Evolutionary conservation across 2,888 invertebrate genomes (phyloP).

Genomic region (Pyrrhia umbra): DNA sequence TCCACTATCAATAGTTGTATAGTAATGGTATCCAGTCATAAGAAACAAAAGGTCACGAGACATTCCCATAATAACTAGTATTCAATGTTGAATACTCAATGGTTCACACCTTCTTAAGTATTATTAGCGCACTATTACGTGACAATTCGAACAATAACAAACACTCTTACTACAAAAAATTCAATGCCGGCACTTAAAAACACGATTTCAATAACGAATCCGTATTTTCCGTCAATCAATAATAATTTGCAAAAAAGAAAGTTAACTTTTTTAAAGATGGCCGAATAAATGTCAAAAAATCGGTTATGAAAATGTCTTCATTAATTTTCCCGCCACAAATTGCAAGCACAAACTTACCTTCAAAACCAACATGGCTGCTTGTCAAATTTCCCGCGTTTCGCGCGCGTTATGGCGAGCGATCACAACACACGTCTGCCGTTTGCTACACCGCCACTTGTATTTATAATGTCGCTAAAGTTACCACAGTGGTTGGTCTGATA

Average conservation of each 20-base stretch:
- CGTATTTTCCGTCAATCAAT: background rate
- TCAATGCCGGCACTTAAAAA: slow-evolving; percentile 6
- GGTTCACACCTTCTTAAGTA: slow-evolving; percentile 29
- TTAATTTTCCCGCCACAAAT: slow-evolving; percentile 26
- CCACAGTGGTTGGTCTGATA: slow-evolving; percentile 78
- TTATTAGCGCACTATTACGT: slow-evolving; percentile 40
- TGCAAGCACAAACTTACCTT: slow-evolving; percentile 80
- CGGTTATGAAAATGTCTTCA: slow-evolving; percentile 18
- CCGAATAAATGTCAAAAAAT: slow-evolving; percentile 16
- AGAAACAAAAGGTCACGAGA: slow-evolving; percentile 41
- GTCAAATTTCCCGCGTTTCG: slow-evolving; percentile 84
- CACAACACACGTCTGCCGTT: slow-evolving; percentile 79
- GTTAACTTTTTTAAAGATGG: background rate
- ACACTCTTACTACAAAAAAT: slow-evolving; percentile 36
- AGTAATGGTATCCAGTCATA: slow-evolving; percentile 11
- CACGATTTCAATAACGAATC: slow-evolving; percentile 2
- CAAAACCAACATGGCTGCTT: slow-evolving; percentile 83
- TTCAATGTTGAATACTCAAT: slow-evolving; percentile 28
- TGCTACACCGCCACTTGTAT: slow-evolving; percentile 80
- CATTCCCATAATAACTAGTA: slow-evolving; percentile 24
- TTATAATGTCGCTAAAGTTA: slow-evolving; percentile 87
- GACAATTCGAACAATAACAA: slow-evolving; percentile 29
- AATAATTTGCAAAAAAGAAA: no score
- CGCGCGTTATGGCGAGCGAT: slow-evolving; percentile 75
- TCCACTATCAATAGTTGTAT: slow-evolving; percentile 13